Base-by-base conservation (phyloP, 2,888 invertebrate genomes). In the Rhingia campestris region DNA sequence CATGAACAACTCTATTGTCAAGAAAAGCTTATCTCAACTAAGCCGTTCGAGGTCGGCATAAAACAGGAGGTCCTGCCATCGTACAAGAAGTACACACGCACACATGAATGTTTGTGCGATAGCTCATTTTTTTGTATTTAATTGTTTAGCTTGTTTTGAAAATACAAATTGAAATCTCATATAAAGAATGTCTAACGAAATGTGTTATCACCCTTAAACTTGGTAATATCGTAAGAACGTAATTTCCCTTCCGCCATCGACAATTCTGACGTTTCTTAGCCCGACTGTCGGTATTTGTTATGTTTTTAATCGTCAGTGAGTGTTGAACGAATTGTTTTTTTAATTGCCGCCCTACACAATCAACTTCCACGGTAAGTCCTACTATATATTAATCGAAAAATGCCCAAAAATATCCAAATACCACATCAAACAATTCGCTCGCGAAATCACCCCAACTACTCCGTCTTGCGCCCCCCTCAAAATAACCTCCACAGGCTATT, bases 241-340 rank as follows among this genome's bases (percentile, higher is more conserved):
- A 67, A 64, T 59, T 53, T 67, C 66, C 66, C 58, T 39, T 41
- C 41, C 39, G 39, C 69, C 43, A 53, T 35, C 10, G 32, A 64
- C 43, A 30, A 63, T 35, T 6, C 10, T 81, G 81, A 75, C 81
- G 32, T 75, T 81, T 74, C 43, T n/a, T 49, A 58, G 64, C 47
- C 10, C 58, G 49, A 58, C 45, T 70, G 69, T 81, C 81, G 81
- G 75, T 75, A 81, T 76, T 81, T 81, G 81, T 81, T 81, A 70
- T 81, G 81, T 75, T 81, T 82, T 77, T 82, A 61, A 59, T 75
- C 47, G 43, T 43, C 72, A 70, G 81, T 59, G 61, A 73, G 81
- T 73, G 77, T 72, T 82, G 54, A 66, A 35, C 45, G 59, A 76
- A 72, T 76, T 76, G 47, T 72, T 33, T 14, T 22, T 64, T 66